A percentile compares a stretch with the other conserved stretches of the same genome.
These are phyloP conservation scores for Sturmia bella DNA, from an alignment of 2,888 invertebrate species.

Conservation along the genomic window DNA sequence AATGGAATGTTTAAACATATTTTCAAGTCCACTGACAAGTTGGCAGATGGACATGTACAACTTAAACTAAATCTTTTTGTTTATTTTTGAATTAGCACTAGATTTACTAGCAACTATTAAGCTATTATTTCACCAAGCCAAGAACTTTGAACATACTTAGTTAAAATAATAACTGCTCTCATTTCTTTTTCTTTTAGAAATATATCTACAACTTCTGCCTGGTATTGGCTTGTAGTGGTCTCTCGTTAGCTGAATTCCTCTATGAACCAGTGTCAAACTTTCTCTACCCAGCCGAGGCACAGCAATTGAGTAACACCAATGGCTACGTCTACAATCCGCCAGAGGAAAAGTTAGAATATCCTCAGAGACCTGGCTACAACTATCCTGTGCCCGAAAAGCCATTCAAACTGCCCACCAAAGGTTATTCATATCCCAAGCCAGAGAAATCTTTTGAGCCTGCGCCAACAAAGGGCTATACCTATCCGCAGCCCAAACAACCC, in stretches of 20 bases:
- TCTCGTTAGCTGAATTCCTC: slow-evolving; percentile 67
- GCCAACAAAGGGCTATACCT: slow-evolving; percentile 58
- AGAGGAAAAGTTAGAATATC: slow-evolving; percentile 21
- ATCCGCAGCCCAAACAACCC: slow-evolving; percentile 52
- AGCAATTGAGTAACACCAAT: slow-evolving; percentile 20
- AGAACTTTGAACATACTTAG: background rate
- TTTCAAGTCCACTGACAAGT: no score
- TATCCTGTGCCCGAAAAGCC: slow-evolving; percentile 75
- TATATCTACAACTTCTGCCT: slow-evolving; percentile 71
- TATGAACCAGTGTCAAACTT: slow-evolving; percentile 62
- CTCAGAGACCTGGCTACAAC: slow-evolving; percentile 73
- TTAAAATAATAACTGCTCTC: background rate
- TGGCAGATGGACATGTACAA: no score
- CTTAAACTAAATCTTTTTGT: no score
- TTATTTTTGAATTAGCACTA: no score
- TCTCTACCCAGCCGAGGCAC: slow-evolving; percentile 37
- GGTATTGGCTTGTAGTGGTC: slow-evolving; percentile 71
- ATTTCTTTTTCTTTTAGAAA: slow-evolving; percentile 72
- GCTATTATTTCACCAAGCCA: no score
- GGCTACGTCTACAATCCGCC: slow-evolving; percentile 63
- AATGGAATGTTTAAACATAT: no score
- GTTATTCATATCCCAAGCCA: slow-evolving; percentile 58
- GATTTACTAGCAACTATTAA: no score
- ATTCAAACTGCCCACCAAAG: slow-evolving; percentile 69
- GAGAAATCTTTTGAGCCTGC: slow-evolving; percentile 32